Conservation (phyloP, 1,140 invertebrate genomes). For the Nylanderia fulva region DNA sequence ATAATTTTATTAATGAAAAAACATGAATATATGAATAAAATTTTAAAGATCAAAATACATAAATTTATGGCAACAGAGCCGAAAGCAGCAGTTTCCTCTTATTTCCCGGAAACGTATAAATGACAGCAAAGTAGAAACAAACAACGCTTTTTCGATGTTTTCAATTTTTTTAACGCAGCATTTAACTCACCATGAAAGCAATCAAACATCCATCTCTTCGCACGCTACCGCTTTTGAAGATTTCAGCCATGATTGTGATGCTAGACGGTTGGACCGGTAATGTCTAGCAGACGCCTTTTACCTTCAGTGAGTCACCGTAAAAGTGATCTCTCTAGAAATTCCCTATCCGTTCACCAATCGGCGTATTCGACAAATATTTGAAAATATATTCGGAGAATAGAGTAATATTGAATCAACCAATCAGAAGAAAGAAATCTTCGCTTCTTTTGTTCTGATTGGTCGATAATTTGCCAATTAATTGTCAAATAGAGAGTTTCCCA, state of each 20-base stretch:
- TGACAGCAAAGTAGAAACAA: background rate
- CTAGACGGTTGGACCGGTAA: too few relatives aligned
- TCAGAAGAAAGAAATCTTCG: too few relatives aligned
- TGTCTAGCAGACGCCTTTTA: background rate
- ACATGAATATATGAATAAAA: background rate
- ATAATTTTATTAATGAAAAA: background rate
- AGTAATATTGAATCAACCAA: too few relatives aligned
- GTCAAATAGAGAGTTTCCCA: background rate
- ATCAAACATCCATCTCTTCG: slow-evolving; percentile 72
- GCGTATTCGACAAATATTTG: too few relatives aligned
- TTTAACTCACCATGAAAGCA: slow-evolving; percentile 79
- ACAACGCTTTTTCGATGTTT: background rate
- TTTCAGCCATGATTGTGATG: slow-evolving; percentile 75
- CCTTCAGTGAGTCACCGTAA: too few relatives aligned
- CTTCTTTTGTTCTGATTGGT: too few relatives aligned
- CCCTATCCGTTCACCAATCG: too few relatives aligned
- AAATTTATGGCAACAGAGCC: slow-evolving; percentile 3
- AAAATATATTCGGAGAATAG: too few relatives aligned
- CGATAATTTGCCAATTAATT: background rate
- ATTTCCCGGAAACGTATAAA: background rate
- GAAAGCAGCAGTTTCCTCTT: background rate
- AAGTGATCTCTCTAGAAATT: too few relatives aligned
- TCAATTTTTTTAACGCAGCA: slow-evolving; percentile 6
- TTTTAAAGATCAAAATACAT: slow-evolving; percentile 6
- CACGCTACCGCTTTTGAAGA: slow-evolving; percentile 73